Conservation (phyloP, 2,113 vertebrate genomes). For the Ptilonorhynchus violaceus region DNA sequence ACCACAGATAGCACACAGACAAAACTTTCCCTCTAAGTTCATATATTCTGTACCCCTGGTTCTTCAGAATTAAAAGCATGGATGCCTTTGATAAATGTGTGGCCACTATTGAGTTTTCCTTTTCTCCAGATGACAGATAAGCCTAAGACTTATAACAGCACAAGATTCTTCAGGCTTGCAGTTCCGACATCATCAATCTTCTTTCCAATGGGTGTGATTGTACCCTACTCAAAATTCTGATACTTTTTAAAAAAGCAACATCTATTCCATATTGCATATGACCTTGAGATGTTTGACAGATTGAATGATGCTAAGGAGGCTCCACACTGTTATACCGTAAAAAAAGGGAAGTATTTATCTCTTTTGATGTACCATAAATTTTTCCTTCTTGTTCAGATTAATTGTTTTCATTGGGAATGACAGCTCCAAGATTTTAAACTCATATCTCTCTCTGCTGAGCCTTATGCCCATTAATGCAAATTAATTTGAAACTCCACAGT, state of each 20-base stretch:
- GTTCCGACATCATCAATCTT: background rate
- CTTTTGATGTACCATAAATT: background rate
- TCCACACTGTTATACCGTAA: background rate
- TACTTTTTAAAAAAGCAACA: background rate
- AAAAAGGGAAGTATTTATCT: background rate
- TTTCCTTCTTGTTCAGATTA: background rate
- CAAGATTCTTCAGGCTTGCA: background rate
- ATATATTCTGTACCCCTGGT: background rate
- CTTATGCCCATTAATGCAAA: background rate
- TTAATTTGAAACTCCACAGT: background rate
- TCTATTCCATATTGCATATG: background rate
- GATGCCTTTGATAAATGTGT: background rate
- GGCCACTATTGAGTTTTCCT: background rate
- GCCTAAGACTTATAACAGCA: background rate
- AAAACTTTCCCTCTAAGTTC: background rate
- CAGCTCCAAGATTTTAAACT: background rate
- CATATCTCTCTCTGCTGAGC: background rate
- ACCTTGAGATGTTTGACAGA: background rate
- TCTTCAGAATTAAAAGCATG: background rate
- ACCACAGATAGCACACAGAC: background rate
- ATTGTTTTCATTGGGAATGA: background rate
- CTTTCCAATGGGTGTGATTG: background rate
- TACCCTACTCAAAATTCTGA: background rate
- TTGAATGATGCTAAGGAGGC: background rate
- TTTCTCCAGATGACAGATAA: background rate